Conservation (phyloP, 1,140 invertebrate genomes). For the Melipona quadrifasciata region DNA sequence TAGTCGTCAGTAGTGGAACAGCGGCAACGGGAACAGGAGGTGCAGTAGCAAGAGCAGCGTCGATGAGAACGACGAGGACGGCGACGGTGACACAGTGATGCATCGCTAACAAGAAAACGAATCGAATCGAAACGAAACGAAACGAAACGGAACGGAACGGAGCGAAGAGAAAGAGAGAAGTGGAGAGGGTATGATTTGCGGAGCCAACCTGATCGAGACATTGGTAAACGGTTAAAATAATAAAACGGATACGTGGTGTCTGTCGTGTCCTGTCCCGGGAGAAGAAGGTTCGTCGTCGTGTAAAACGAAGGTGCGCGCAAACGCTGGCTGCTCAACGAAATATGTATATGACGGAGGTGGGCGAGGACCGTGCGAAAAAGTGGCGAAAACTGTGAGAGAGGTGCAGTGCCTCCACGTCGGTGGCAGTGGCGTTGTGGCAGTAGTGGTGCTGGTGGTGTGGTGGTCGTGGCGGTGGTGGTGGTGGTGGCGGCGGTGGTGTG, state of each 20-base stretch:
- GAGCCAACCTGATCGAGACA: background rate
- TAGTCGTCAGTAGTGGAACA: slow-evolving; percentile 43
- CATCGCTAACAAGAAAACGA: background rate
- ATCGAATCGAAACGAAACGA: no score
- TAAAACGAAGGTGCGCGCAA: slow-evolving; percentile 19
- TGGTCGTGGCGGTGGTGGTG: slow-evolving; percentile 30
- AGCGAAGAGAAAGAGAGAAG: background rate
- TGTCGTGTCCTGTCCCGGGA: background rate
- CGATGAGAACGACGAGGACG: background rate
- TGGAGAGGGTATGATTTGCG: slow-evolving; percentile 12
- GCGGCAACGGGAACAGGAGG: slow-evolving; percentile 11
- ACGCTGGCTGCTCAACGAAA: slow-evolving; percentile 40
- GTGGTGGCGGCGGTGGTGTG: slow-evolving; percentile 24
- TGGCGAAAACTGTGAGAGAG: slow-evolving; percentile 61
- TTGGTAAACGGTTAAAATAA: slow-evolving; percentile 36
- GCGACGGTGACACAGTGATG: slow-evolving; percentile 9
- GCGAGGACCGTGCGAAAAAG: slow-evolving; percentile 55
- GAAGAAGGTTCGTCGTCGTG: background rate
- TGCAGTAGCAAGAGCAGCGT: slow-evolving; percentile 4
- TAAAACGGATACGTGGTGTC: slow-evolving; percentile 12
- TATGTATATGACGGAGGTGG: slow-evolving; percentile 53
- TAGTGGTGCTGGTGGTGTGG: slow-evolving; percentile 28
- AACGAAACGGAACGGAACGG: no score
- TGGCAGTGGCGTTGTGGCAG: slow-evolving; percentile 44
- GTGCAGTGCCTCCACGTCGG: slow-evolving; percentile 48